Percentiles rank a stretch among this genome's conserved stretches.
Conservation (phyloP, 2,888 invertebrate genomes). For the Perithous albicinctus region DNA sequence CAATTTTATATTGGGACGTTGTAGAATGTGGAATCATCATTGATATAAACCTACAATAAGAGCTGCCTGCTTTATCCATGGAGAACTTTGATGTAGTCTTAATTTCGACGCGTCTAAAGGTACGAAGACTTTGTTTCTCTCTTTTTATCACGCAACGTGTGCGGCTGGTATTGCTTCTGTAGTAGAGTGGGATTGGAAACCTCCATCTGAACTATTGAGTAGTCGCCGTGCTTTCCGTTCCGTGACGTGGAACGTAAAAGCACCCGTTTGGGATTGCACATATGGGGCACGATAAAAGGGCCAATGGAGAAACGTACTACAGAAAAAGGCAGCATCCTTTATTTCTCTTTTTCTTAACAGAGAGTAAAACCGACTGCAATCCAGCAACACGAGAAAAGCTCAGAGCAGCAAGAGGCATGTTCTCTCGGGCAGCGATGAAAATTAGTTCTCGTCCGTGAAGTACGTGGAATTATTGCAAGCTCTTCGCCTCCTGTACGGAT, state of each 20-base stretch:
- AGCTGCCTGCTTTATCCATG: no score
- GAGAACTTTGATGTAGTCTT: not conserved
- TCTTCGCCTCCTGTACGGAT: constrained; percentile 5
- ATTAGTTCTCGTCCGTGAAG: constrained; percentile 79
- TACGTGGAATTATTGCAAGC: constrained; percentile 76
- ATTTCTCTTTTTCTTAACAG: constrained; percentile 59
- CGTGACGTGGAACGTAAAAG: constrained; percentile 63
- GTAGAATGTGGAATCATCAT: not conserved
- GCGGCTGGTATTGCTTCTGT: not conserved
- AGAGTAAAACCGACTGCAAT: constrained; percentile 19
- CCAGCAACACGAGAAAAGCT: constrained; percentile 33
- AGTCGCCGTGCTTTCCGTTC: constrained; percentile 58
- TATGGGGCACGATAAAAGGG: constrained; percentile 54
- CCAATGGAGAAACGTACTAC: constrained; percentile 31
- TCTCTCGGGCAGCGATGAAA: constrained; percentile 69
- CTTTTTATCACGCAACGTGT: not conserved
- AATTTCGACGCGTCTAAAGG: not conserved
- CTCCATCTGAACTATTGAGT: constrained; percentile 46
- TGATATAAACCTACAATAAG: no score
- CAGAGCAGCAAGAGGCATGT: constrained; percentile 2
- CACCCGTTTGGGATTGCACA: constrained; percentile 51
- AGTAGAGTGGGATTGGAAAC: constrained; percentile 38
- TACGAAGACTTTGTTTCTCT: not conserved
- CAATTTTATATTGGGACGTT: no score
- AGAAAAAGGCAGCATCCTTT: constrained; percentile 37